Base-by-base conservation (phyloP, 2,888 invertebrate species). In the Amphipyra berbera region DNA sequence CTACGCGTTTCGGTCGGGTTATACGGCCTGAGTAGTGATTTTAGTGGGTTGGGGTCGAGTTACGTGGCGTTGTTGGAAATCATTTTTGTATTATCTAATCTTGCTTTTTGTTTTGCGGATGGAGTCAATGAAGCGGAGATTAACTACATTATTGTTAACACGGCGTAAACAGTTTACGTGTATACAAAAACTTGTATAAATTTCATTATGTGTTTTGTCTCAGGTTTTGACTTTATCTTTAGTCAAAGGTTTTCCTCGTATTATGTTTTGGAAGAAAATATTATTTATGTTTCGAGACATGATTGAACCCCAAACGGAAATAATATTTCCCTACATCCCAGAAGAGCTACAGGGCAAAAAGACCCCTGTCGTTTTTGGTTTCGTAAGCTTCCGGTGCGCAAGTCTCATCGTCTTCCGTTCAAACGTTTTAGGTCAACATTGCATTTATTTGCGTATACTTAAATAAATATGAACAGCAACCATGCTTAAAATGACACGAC, bases 1-100 rank as follows among this genome's bases (percentile, higher is more conserved):
- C 75, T 53, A 70, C 68, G 75, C 77, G 68, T 76, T 83, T 74
- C 60, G 63, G 75, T 52, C 68, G 73, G 65, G 66, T 74, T 74
- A 64, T 78, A 70, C 57, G 50, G 49, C 57, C 61, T 65, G 56
- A 68, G 58, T 65, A 68, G 63, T 60, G 58, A 71, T 68, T 71
- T 76, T 69, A 70, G 68, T 65, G 68, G 63, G 62, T 56, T 35
- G 49, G 40, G 52, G 47, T 59, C 48, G 44, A 15, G 49, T 55
- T 33, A 46, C 48, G 57, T 45, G 33, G 55, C 41, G 59, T 4
- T 33, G 46, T 47, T 46, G 44, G 49, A 67, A 68, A 76, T 79
- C 15, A 61, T 78, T 78, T 68, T 52, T 52, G 10, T 55, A 60
- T 72, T 63, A 61, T 63, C 48, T 61, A 49, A 59, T 61, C 46